These are phyloP conservation scores for Sternotherus odoratus DNA, from an alignment of 2,797 vertebrate genomes.

Conservation along the genomic window DNA sequence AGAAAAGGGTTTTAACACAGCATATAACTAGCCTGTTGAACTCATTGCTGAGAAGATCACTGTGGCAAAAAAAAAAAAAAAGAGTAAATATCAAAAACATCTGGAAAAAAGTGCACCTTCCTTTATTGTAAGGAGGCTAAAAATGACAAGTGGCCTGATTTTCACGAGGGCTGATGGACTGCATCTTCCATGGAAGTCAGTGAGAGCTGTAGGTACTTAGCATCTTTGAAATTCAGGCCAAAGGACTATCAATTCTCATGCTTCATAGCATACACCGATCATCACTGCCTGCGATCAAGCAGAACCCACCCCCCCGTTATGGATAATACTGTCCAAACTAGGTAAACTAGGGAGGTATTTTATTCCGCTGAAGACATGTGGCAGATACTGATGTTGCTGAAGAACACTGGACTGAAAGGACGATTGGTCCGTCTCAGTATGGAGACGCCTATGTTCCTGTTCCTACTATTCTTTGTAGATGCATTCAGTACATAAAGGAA, in stretches of 20 bases:
- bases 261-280: background rate
- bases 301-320: background rate
- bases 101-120: background rate
- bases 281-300: background rate
- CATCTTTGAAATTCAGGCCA: background rate
- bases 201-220: background rate
- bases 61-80: slow-evolving; percentile 36
- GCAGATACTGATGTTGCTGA: background rate
- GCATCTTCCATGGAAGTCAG: background rate
- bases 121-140: background rate
- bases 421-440: background rate
- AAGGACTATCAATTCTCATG: background rate
- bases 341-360: background rate
- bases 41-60: slow-evolving; percentile 21
- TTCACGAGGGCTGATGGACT: background rate
- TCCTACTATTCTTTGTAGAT: background rate
- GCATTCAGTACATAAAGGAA: background rate
- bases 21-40: slow-evolving; percentile 26
- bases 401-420: background rate
- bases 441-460: background rate
- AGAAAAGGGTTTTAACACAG: background rate
- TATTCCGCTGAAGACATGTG: background rate
- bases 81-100: background rate
- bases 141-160: background rate
- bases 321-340: background rate